A percentile compares a stretch with the other conserved stretches of the same genome.
Conservation (phyloP, 2,113 vertebrate species). For the Percopsis transmontana region DNA sequence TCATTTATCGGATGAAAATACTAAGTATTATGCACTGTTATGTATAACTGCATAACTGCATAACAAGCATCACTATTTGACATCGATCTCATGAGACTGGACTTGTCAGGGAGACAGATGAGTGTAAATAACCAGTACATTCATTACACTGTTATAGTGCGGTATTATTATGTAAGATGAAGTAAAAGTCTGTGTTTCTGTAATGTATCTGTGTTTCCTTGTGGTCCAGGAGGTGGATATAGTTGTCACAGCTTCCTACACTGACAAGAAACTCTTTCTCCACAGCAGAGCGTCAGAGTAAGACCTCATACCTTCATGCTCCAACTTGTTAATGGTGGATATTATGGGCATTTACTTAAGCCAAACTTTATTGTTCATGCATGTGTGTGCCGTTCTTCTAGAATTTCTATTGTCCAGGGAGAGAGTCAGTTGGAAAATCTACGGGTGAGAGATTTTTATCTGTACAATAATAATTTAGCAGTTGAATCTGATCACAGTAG, state of each 20-base stretch:
- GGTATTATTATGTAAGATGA: too few relatives aligned
- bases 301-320: conserved; percentile 10
- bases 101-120: too few relatives aligned
- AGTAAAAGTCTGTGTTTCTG: not conserved
- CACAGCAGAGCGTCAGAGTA: conserved; percentile 38
- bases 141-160: too few relatives aligned
- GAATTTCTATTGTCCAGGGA: conserved; percentile 35
- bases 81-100: too few relatives aligned
- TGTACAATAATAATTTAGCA: too few relatives aligned
- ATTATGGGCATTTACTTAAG: not conserved
- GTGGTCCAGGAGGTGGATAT: conserved; percentile 55
- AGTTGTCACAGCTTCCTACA: conserved; percentile 74
- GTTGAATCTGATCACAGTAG: not conserved
- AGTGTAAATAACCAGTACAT: too few relatives aligned
- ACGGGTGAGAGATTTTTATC: conserved; percentile 34
- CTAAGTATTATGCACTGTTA: too few relatives aligned
- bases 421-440: conserved; percentile 14
- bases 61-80: too few relatives aligned
- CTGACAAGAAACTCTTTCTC: conserved; percentile 77
- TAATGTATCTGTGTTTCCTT: conserved; percentile 11
- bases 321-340: not conserved
- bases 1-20: too few relatives aligned
- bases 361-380: not conserved
- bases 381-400: conserved; percentile 26
- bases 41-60: too few relatives aligned